Evolutionary conservation across 37 sponge, comb jelly and placozoan genomes (phyloP), one percentile per base, ranked within the genome.

Genomic region (Chondrilla cf. caribensis): DNA sequence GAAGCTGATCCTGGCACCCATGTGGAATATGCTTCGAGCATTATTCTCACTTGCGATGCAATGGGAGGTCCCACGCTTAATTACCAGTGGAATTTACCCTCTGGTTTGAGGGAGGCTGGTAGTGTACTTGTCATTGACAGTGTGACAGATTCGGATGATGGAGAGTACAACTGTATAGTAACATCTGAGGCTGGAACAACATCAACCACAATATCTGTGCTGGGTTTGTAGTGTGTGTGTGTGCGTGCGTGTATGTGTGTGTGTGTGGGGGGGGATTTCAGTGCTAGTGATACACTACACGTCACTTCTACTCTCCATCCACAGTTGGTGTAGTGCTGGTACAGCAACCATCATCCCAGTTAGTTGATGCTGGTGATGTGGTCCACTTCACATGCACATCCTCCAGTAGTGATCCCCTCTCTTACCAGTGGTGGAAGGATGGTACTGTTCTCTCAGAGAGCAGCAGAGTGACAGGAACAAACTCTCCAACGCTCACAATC

Each of bases 361-460:
- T 26, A 26, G 36, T 31, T 1, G 25, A 17, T 28, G 24, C 9
- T 19, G 35, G 36, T 79, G 59, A 55, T 26, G 19, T 1, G 1
- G 57, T 79, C 15, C 1, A 2, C 79, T 51, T 79, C 57, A 58
- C 79, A n/a, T 79, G 79, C 25, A 3, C 2, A 3, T 58, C 28
- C 38, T 32, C 58, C 32, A 58, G 79, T 26, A 58, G 58, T 58
- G 38, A 55, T n/a, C 79, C 79, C 79, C 24, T 79, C 79, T 26
- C 58, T 19, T 79, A 79, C 35, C 58, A 79, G 38, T 79, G 79
- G 79, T 79, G 24, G 58, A 58, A 55, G 58, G 59, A 79, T 55
- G 79, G 51, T 14, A 14, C 51, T 11, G 11, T 11, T 47, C 11
- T 47, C 9, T 14, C 9, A 6, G 51, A 47, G 11, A 47, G 51